phyloP scores from a whole-genome alignment of 2,888 invertebrate genomes.

The Rotaria socialis region DNA sequence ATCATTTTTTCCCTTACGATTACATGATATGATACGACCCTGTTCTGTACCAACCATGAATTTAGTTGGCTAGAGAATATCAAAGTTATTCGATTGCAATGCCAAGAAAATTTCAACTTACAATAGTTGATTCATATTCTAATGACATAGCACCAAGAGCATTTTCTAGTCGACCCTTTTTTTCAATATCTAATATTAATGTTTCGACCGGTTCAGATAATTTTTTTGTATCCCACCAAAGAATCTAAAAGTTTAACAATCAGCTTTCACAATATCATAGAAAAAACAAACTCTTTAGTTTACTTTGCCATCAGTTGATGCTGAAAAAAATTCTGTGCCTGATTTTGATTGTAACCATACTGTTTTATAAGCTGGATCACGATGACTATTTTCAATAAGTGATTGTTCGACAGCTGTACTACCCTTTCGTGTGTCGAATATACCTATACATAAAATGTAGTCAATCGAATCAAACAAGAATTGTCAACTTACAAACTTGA shows the following conservation, averaged over 20 bases:
- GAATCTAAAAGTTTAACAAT: conserved; percentile 56
- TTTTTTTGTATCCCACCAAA: conserved; percentile 78
- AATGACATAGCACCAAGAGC: conserved; percentile 72
- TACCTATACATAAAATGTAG: background rate
- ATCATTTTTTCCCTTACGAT: conserved; percentile 73
- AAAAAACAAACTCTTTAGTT: too few relatives aligned
- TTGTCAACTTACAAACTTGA: conserved; percentile 57
- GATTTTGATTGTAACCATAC: conserved; percentile 90
- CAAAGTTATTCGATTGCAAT: too few relatives aligned
- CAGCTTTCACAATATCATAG: too few relatives aligned
- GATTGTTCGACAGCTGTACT: conserved; percentile 75
- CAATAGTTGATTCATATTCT: conserved; percentile 76
- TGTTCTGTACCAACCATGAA: conserved; percentile 74
- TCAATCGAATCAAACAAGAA: background rate
- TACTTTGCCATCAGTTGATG: conserved; percentile 76
- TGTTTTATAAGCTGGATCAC: conserved; percentile 79
- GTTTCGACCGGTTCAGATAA: conserved; percentile 70
- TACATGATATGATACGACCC: conserved; percentile 66
- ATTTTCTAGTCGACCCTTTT: conserved; percentile 66
- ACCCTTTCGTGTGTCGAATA: conserved; percentile 67
- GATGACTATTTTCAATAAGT: conserved; percentile 75
- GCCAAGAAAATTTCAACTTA: conserved; percentile 47
- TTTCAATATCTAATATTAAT: conserved; percentile 69
- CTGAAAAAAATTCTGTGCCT: conserved; percentile 86
- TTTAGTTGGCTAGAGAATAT: conserved; percentile 66